Base-by-base conservation (phyloP, 2,888 invertebrate genomes). In the Coecobrya sp. region DNA sequence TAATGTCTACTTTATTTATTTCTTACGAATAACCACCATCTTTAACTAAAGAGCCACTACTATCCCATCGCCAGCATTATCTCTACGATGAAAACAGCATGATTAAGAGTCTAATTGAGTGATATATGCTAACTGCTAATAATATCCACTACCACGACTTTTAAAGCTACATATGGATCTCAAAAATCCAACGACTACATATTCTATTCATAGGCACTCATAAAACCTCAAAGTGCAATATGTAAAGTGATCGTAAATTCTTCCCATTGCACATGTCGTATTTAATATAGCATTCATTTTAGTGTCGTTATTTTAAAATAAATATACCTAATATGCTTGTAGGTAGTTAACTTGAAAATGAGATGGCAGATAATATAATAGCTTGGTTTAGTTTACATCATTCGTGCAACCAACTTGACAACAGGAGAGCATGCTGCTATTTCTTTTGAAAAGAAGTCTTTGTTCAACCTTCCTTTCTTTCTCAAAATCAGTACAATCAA, bases 101-200 rank as follows among this genome's bases (percentile, higher is more conserved):
- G 70, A 70, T 70, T 70, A 70, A 70, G n/a, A 70, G 19, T 42
- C 70, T 36, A 42, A 70, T 70, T 70, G 70, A 70, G 36, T 70
- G 70, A 70, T 70, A 42, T 42, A 36, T 42, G 70, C 70, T 19
- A 19, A 13, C n/a, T n/a, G n/a, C n/a, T 36, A 7, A 2, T 36
- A 36, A 70, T 70, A 42, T 70, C 42, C 70, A 42, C n/a, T 70
- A 70, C 30, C 5, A n/a, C n/a, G n/a, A 13, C 19, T 70, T n/a
- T 70, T 4, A n/a, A 65, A 16, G 55, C n/a, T n/a, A n/a, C 13
- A 30, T 25, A 11, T 30, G 16, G 1, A 11, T 30, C 30, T 62
- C 30, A 70, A 42, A 42, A 42, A 42, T n/a, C n/a, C n/a, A n/a
- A n/a, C n/a, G n/a, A n/a, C n/a, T n/a, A n/a, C n/a, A n/a, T n/a